Base-by-base conservation (phyloP, 2,113 vertebrate species). In the Bos indicus region DNA sequence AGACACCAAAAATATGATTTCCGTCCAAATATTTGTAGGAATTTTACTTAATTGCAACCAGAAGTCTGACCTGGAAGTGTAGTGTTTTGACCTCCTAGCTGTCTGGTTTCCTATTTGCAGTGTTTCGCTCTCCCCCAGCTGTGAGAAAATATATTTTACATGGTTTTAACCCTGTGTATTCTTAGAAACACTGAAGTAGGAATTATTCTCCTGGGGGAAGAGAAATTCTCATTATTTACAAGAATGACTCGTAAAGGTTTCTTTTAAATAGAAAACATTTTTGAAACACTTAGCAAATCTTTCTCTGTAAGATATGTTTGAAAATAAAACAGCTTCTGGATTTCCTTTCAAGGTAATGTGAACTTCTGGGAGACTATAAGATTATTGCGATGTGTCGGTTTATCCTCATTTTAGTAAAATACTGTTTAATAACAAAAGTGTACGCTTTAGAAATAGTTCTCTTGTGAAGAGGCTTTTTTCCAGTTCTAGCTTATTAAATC, bases 61-160 rank as follows among this genome's bases (percentile, higher is more conserved):
- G 99, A 99, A 99, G 98, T 98, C 96, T 99, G 99, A 99, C 99
- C 99, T 99, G 99, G 99, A 99, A 99, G 99, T 99, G 98, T 98
- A 99, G 98, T 1, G 98, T 98, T 99, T 99, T 99, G 99, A 99
- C 99, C 99, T 96, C 94, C 88, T 98, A 98, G 98, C 98, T 98
- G 98, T 98, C 98, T 98, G 98, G 98, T 98, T 99, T 99, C 99
- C 99, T 98, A 98, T 98, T 99, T 98, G 98, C 97, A 96, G 98
- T 98, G 96, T 98, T 99, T 99, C 98, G 90, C 97, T 98, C 98
- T 98, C 95, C 93, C 77, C 97, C 98, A 98, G 98, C 98, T 99
- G 99, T 99, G 99, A 99, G 99, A 99, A 99, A 99, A 98, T 99
- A 92, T 97, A 85, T 98, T 98, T 98, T 98, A 98, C 97, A 97